phyloP scores from a whole-genome alignment of 92 coral and sea anemone species.

The Scolanthus callimorphus region DNA sequence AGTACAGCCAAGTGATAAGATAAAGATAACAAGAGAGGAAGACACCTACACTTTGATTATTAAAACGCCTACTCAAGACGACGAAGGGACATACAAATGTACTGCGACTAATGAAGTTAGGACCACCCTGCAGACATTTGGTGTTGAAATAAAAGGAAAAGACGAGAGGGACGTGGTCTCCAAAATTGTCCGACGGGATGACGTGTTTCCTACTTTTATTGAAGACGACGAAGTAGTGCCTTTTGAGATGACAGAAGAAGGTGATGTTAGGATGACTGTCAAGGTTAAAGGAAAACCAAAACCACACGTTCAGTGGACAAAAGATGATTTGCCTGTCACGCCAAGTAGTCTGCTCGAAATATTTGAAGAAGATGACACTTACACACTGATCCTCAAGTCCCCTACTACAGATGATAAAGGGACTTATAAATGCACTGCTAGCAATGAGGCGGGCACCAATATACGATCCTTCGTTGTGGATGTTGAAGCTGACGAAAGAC shows the following conservation, averaged over 20 bases:
- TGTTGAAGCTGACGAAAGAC: slow-evolving; percentile 48
- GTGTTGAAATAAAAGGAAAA: slow-evolving; percentile 35
- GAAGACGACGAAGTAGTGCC: slow-evolving; percentile 39
- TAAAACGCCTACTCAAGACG: slow-evolving; percentile 45
- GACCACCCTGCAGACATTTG: slow-evolving; percentile 47
- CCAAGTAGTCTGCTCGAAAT: slow-evolving; percentile 45
- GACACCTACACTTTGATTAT: slow-evolving; percentile 53
- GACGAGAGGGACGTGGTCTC: slow-evolving; percentile 22
- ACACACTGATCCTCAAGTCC: slow-evolving; percentile 65
- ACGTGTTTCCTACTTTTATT: slow-evolving; percentile 31
- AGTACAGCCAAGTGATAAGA: slow-evolving; percentile 45
- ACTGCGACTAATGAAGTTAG: slow-evolving; percentile 66
- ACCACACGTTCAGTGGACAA: slow-evolving; percentile 72
- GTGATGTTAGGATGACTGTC: slow-evolving; percentile 68
- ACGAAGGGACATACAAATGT: slow-evolving; percentile 68
- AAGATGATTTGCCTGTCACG: slow-evolving; percentile 55
- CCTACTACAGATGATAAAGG: slow-evolving; percentile 78
- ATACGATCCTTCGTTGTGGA: slow-evolving; percentile 66
- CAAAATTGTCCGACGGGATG: slow-evolving; percentile 8
- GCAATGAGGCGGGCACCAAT: slow-evolving; percentile 57
- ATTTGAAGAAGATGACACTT: slow-evolving; percentile 51
- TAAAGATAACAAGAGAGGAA: slow-evolving; percentile 53
- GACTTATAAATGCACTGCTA: slow-evolving; percentile 74
- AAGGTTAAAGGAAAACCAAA: slow-evolving; percentile 68
- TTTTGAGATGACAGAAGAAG: slow-evolving; percentile 56